Evolutionary conservation across 1,140 invertebrate species (phyloP).

Genomic region (Drosophila rufa): DNA sequence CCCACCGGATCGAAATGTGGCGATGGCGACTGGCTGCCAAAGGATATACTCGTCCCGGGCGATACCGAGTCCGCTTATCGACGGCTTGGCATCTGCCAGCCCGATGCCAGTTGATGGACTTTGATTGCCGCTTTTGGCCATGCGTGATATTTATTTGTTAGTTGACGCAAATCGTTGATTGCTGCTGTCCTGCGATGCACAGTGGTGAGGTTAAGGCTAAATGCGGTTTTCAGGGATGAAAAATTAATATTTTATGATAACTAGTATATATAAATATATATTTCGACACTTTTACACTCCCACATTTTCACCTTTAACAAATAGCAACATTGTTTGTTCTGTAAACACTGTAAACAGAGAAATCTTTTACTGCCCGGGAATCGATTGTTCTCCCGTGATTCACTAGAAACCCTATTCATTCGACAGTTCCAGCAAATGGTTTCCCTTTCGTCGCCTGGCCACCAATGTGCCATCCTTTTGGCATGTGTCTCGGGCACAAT

Average conservation of each 20-base stretch:
- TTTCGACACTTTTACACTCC: neutral
- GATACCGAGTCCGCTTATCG: conserved; percentile 47
- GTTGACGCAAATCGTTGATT: conserved; percentile 78
- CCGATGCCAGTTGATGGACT: conserved; percentile 69
- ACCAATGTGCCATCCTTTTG: conserved; percentile 63
- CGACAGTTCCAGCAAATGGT: conserved; percentile 17
- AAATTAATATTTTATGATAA: neutral
- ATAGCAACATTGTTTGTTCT: neutral
- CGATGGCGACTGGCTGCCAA: conserved; percentile 47
- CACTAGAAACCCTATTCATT: conserved; percentile 17
- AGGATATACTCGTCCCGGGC: conserved; percentile 41
- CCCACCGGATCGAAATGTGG: conserved; percentile 51
- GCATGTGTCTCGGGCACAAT: conserved; percentile 76
- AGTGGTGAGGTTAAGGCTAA: neutral
- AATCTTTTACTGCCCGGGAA: neutral
- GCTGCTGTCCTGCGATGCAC: conserved; percentile 31
- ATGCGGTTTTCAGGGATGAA: neutral
- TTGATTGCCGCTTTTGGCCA: conserved; percentile 82
- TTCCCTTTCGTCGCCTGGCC: conserved; percentile 20
- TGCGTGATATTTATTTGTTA: conserved; percentile 84
- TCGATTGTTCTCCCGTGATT: conserved; percentile 11
- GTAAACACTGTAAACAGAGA: conserved; percentile 4
- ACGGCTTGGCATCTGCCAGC: conserved; percentile 69
- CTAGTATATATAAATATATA: no score
- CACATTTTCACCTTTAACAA: neutral